phyloP scores from a whole-genome alignment of 2,888 invertebrate species.

The Anorthoa munda region DNA sequence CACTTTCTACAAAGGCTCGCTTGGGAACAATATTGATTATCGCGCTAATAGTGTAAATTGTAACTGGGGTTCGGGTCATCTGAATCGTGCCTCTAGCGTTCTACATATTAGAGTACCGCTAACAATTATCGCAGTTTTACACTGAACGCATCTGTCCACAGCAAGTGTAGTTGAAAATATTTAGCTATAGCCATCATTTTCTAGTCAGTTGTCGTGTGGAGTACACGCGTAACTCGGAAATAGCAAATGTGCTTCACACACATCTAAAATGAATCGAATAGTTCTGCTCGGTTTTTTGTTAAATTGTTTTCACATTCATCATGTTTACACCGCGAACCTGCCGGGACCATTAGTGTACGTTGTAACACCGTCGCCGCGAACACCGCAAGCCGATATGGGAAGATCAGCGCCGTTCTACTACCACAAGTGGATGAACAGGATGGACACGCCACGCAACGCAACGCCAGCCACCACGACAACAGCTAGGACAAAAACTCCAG shows the following conservation, averaged over 20 bases:
- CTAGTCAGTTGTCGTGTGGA: constrained; percentile 77
- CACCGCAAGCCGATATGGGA: constrained; percentile 74
- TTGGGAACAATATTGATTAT: constrained; percentile 80
- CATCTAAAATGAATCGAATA: constrained; percentile 77
- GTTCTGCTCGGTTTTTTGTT: constrained; percentile 71
- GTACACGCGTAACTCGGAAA: constrained; percentile 70
- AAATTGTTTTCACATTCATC: constrained; percentile 72
- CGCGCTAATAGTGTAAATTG: constrained; percentile 88
- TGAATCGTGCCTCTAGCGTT: constrained; percentile 83
- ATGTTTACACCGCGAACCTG: constrained; percentile 74
- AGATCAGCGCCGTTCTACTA: constrained; percentile 86
- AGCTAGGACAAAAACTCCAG: constrained; percentile 80
- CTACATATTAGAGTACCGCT: constrained; percentile 88
- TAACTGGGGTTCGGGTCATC: constrained; percentile 78
- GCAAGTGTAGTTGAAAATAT: constrained; percentile 75
- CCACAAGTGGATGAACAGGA: constrained; percentile 86
- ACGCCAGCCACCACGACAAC: constrained; percentile 73
- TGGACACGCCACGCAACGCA: constrained; percentile 77
- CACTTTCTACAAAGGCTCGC: constrained; percentile 83
- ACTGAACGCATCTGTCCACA: constrained; percentile 59
- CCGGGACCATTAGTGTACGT: constrained; percentile 86
- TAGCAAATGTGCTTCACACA: constrained; percentile 73
- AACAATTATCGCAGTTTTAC: constrained; percentile 88
- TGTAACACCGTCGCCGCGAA: constrained; percentile 83
- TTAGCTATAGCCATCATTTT: constrained; percentile 78